Percentiles rank a stretch among this genome's conserved stretches.
These are phyloP conservation scores for Lagocephalus sceleratus DNA, from an alignment of 2,797 vertebrate genomes.

Conservation along the genomic window DNA sequence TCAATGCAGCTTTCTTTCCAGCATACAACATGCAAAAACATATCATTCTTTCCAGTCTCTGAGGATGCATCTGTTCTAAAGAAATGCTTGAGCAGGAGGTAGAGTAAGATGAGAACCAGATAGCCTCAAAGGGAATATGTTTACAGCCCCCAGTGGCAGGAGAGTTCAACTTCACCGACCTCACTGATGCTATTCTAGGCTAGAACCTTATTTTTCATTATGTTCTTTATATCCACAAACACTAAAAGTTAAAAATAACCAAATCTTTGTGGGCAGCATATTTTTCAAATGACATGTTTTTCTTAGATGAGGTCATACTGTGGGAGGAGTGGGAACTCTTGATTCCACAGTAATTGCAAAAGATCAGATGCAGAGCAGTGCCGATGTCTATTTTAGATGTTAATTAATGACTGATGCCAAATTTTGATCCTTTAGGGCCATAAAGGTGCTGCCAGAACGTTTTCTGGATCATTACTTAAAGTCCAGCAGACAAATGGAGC, in stretches of 20 bases:
- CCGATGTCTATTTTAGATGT: conserved; percentile 20
- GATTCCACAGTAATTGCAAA: neutral
- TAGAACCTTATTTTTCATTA: conserved; percentile 53
- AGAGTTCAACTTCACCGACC: conserved; percentile 33
- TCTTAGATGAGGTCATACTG: conserved; percentile 21
- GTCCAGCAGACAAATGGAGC: neutral
- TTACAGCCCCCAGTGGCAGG: conserved; percentile 49
- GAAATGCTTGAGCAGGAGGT: conserved; percentile 24
- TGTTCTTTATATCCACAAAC: conserved; percentile 48
- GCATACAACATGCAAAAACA: conserved; percentile 58
- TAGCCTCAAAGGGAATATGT: conserved; percentile 44
- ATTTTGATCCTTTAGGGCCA: neutral
- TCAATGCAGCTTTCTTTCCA: conserved; percentile 39
- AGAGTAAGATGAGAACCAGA: conserved; percentile 35
- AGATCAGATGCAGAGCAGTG: conserved; percentile 19
- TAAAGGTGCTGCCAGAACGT: conserved; percentile 10
- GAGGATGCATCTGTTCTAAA: conserved; percentile 45
- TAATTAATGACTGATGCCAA: conserved; percentile 25
- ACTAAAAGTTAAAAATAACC: conserved; percentile 53
- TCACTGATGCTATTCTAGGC: conserved; percentile 46
- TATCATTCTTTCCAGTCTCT: conserved; percentile 49
- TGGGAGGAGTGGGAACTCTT: conserved; percentile 9
- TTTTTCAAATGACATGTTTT: conserved; percentile 6
- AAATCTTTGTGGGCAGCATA: conserved; percentile 17
- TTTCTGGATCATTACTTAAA: conserved; percentile 24